phyloP scores from a whole-genome alignment of 2,797 vertebrate genomes.

The Nyctalus aviator region DNA sequence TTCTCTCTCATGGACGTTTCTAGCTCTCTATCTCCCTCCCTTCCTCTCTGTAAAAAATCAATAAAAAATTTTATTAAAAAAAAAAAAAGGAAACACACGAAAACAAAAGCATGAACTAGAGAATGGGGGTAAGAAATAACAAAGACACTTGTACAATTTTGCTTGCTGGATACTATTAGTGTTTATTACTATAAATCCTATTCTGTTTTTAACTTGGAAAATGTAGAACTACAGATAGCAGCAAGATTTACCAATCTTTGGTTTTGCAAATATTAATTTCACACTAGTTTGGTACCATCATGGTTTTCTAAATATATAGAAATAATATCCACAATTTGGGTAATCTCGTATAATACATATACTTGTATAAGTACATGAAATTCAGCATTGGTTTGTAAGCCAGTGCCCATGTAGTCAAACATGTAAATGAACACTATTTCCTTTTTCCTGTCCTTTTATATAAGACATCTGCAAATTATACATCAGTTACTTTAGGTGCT shows the following conservation, averaged over 20 bases:
- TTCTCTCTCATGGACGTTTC: too few relatives aligned
- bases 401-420: background rate
- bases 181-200: background rate
- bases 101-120: background rate
- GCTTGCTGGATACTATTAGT: background rate
- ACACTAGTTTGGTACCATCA: background rate
- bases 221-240: background rate
- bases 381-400: background rate
- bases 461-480: background rate
- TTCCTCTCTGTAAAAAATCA: too few relatives aligned
- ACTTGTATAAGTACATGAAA: background rate
- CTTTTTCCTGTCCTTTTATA: background rate
- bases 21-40: too few relatives aligned
- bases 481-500: background rate
- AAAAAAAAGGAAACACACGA: background rate
- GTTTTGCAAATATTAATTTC: background rate
- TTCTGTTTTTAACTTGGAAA: constrained; percentile 5
- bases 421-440: background rate
- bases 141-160: background rate
- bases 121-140: background rate
- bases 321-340: background rate
- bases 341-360: background rate
- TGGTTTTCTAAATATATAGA: background rate
- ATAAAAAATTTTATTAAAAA: too few relatives aligned
- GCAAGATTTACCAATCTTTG: background rate